Evolutionary conservation across 2,113 vertebrate species (phyloP).

Genomic region (Rhagologus leucostigma): DNA sequence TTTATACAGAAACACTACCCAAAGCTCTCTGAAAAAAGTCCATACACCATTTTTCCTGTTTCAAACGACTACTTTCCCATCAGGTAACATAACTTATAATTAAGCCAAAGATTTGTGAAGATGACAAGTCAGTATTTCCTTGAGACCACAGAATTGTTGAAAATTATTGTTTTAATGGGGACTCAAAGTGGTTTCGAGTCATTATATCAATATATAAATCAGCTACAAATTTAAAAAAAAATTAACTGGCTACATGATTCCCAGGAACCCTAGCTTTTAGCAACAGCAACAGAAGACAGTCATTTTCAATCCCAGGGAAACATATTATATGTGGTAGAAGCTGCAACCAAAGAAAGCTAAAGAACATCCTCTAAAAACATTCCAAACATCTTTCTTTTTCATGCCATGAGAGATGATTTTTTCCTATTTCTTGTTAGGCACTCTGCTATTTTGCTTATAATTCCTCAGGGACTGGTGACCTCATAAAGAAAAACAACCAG

Average conservation of each 20-base stretch:
- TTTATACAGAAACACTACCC: not conserved
- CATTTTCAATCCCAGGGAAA: not conserved
- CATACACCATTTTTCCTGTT: not conserved
- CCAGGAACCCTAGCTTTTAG: not conserved
- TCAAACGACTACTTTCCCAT: not conserved
- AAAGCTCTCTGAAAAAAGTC: not conserved
- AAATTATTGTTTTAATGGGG: conserved; percentile 27
- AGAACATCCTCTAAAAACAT: conserved; percentile 63
- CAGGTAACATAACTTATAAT: conserved; percentile 38
- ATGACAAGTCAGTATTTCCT: not conserved
- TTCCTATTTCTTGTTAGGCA: conserved; percentile 38
- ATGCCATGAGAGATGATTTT: conserved; percentile 30
- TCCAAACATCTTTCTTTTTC: conserved; percentile 52
- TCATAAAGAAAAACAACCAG: conserved; percentile 56
- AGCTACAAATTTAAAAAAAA: not conserved
- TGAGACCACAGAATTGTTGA: conserved; percentile 18
- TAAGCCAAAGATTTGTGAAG: conserved; percentile 6
- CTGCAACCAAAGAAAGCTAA: conserved; percentile 57
- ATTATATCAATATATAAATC: conserved; percentile 43
- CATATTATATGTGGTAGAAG: conserved; percentile 1
- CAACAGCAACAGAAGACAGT: not conserved
- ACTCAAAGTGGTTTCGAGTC: not conserved
- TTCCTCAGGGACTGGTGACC: conserved; percentile 30
- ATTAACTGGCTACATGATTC: not conserved
- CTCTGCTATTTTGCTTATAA: conserved; percentile 50